phyloP scores from a whole-genome alignment of 2,113 vertebrate species.

The Cavia porcellus region DNA sequence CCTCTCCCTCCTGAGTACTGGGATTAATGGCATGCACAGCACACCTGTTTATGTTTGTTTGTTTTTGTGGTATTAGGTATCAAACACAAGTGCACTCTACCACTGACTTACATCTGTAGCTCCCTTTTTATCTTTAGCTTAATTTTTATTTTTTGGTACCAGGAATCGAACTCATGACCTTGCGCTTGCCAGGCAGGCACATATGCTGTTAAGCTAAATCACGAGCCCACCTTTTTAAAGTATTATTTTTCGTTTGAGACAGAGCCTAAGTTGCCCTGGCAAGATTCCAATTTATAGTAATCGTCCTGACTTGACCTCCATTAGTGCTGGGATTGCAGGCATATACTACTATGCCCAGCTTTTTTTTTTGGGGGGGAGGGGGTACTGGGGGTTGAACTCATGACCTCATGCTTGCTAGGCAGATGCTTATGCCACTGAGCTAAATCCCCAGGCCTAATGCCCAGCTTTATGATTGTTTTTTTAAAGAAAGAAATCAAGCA shows the following conservation, averaged over 20 bases:
- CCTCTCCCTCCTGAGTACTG: not conserved
- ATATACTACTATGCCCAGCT: not conserved
- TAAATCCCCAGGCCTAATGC: too few relatives aligned
- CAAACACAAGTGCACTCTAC: not conserved
- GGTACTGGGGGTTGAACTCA: too few relatives aligned
- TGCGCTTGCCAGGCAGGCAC: too few relatives aligned
- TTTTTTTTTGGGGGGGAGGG: not conserved
- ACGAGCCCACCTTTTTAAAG: not conserved
- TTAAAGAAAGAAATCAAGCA: constrained; percentile 38
- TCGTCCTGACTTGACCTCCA: not conserved
- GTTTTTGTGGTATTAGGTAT: not conserved
- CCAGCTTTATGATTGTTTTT: constrained; percentile 14
- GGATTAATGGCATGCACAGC: not conserved
- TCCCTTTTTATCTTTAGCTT: not conserved
- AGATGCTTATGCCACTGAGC: too few relatives aligned
- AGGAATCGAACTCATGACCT: too few relatives aligned
- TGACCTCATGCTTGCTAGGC: too few relatives aligned
- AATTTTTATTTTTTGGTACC: not conserved
- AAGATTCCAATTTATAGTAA: not conserved
- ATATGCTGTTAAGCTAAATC: too few relatives aligned
- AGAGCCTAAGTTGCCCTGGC: not conserved
- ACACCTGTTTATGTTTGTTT: not conserved
- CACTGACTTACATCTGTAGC: not conserved
- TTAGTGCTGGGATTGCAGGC: not conserved
- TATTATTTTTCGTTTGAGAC: not conserved